Evolutionary conservation across 2,797 vertebrate genomes (phyloP).

Genomic region (Capromys pilorides): DNA sequence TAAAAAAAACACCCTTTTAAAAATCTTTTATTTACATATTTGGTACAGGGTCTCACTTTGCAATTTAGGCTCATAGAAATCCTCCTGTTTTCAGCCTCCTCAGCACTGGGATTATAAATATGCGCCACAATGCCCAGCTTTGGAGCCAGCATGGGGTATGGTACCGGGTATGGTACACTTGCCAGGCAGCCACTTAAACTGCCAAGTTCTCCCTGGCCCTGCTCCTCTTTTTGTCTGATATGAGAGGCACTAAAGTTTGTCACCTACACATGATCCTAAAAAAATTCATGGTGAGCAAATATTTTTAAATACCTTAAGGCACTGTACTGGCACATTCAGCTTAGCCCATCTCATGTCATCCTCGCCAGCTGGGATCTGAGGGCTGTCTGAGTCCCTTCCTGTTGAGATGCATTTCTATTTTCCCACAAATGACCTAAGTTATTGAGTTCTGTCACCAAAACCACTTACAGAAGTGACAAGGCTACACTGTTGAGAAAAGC

Average conservation of each 20-base stretch:
- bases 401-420: neutral
- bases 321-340: neutral
- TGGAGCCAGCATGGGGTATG: too few species aligned
- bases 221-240: slow-evolving; percentile 19
- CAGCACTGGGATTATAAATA: too few species aligned
- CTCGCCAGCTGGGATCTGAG: neutral
- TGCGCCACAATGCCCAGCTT: too few species aligned
- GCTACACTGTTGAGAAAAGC: neutral
- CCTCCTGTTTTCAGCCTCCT: too few species aligned
- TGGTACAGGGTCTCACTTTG: too few species aligned
- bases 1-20: too few species aligned
- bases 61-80: too few species aligned
- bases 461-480: neutral
- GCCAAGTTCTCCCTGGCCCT: too few species aligned
- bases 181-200: too few species aligned
- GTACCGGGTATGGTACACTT: too few species aligned
- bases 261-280: neutral
- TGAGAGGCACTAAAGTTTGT: neutral
- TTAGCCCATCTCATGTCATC: neutral
- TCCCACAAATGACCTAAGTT: neutral
- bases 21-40: too few species aligned
- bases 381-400: neutral
- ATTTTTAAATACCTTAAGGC: neutral
- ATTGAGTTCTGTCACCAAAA: neutral
- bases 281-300: neutral